Percentiles rank a stretch among this genome's conserved stretches.
Conservation (phyloP, 2,113 vertebrate species). For the Eupsittula cactorum region DNA sequence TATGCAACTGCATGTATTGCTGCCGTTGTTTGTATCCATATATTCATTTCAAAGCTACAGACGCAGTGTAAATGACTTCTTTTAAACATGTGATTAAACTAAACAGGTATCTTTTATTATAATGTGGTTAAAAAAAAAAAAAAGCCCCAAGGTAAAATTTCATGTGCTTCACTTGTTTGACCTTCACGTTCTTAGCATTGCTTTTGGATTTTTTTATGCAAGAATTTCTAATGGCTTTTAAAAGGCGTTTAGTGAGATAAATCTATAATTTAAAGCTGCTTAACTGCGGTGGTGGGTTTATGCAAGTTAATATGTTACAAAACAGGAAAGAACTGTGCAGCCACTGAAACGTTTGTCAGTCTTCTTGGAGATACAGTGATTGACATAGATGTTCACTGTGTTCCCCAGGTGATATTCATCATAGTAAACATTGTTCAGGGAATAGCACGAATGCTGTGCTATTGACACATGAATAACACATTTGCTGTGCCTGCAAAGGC, state of each 20-base stretch:
- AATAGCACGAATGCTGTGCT: neutral
- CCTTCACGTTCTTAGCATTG: neutral
- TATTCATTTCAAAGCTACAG: neutral
- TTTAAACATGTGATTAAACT: neutral
- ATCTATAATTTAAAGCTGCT: neutral
- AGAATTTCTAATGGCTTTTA: neutral
- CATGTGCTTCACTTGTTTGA: neutral
- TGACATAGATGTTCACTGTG: neutral
- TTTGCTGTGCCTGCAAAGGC: neutral
- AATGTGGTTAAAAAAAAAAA: neutral
- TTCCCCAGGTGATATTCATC: neutral
- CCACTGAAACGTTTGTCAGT: neutral
- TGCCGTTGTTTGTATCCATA: neutral
- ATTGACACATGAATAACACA: neutral
- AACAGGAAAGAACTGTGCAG: neutral
- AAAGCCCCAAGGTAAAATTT: neutral
- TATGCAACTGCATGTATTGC: constrained; percentile 46
- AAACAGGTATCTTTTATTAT: neutral
- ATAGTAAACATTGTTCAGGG: neutral
- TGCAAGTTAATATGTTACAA: neutral
- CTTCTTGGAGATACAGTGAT: neutral
- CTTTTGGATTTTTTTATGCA: neutral
- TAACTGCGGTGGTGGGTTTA: neutral
- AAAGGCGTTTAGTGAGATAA: neutral
- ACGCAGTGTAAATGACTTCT: neutral